phyloP scores from a whole-genome alignment of 1,140 invertebrate genomes.

The Bombus difficillimus region DNA sequence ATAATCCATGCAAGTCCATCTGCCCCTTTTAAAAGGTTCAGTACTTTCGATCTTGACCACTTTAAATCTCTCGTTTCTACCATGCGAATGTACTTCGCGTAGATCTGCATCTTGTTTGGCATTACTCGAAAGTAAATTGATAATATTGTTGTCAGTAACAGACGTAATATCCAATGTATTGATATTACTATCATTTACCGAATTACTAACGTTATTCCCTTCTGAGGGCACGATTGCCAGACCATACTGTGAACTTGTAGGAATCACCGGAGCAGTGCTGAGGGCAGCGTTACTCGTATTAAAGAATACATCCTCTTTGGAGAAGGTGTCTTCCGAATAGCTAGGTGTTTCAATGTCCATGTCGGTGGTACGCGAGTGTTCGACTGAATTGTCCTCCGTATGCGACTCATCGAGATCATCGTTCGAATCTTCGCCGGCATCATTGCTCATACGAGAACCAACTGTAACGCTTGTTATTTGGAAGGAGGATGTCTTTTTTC shows the following conservation, averaged over 20 bases:
- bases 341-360: slow-evolving; percentile 92
- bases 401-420: slow-evolving; percentile 97
- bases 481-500: slow-evolving; percentile 94
- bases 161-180: slow-evolving; percentile 84
- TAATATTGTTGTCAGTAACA: slow-evolving; percentile 82
- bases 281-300: slow-evolving; percentile 89
- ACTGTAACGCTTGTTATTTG: slow-evolving; percentile 96
- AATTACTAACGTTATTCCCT: slow-evolving; percentile 84
- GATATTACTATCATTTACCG: slow-evolving; percentile 85
- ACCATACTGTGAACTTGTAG: slow-evolving; percentile 92
- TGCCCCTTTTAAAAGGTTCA: slow-evolving; percentile 95
- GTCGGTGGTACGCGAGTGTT: slow-evolving; percentile 91
- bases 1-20: slow-evolving; percentile 98
- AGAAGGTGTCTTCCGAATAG: slow-evolving; percentile 92
- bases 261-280: slow-evolving; percentile 91
- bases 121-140: slow-evolving; percentile 80
- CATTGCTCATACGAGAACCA: slow-evolving; percentile 90
- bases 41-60: slow-evolving; percentile 98
- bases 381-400: slow-evolving; percentile 90
- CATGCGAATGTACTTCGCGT: slow-evolving; percentile 88
- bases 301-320: slow-evolving; percentile 91
- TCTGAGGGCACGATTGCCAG: slow-evolving; percentile 89
- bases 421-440: slow-evolving; percentile 95
- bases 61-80: slow-evolving; percentile 94
- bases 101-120: slow-evolving; percentile 86